Evolutionary conservation across 2,888 invertebrate species (phyloP), one percentile per base, ranked within the genome.

Genomic region (Palloptera scutellata): DNA sequence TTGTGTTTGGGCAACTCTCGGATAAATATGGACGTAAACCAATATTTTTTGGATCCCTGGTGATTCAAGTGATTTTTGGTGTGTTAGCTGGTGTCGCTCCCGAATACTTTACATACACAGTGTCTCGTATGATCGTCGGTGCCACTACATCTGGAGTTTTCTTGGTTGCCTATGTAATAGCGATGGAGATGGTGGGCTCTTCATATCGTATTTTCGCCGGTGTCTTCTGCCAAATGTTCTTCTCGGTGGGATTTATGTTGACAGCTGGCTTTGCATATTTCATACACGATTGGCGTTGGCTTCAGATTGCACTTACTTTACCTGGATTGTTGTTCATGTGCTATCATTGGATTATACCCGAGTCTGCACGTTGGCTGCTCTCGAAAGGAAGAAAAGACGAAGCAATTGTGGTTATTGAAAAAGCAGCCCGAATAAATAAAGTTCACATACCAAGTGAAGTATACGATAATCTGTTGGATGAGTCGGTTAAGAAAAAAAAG

Each of bases 71-170:
- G 48, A 80, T 90, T 40, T 89, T 90, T 74, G 93, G 92, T 52
- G 82, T 91, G 54, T 74, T 89, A 62, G 90, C 91, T 19, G 90
- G 90, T 6, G 77, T 91, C 51, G 87, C 91, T 0, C 91, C 91
- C 0, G 90, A 92, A 74, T 91, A 90, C 79, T 87, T 89, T 78
- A 88, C 88, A 55, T 92, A 91, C 78, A 88, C 91, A 17, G 82
- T 90, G 64, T 87, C 90, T 45, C 86, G 93, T 73, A 86, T 90
- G 73, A 84, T 92, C 70, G 88, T 93, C 41, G 93, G 93, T 13
- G 89, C 91, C 11, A 91, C 91, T 17, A 91, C 92, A 5, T 92
- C 92, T 12, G 92, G 92, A 0, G 91, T 92, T 13, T 92, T 92
- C 77, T 85, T 92, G 68, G 92, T 92, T 40, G 91, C 92, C 42